A percentile compares a stretch with the other conserved stretches of the same genome.
Evolutionary conservation across 2,113 vertebrate species (phyloP).

Genomic region (Ahaetulla prasina): DNA sequence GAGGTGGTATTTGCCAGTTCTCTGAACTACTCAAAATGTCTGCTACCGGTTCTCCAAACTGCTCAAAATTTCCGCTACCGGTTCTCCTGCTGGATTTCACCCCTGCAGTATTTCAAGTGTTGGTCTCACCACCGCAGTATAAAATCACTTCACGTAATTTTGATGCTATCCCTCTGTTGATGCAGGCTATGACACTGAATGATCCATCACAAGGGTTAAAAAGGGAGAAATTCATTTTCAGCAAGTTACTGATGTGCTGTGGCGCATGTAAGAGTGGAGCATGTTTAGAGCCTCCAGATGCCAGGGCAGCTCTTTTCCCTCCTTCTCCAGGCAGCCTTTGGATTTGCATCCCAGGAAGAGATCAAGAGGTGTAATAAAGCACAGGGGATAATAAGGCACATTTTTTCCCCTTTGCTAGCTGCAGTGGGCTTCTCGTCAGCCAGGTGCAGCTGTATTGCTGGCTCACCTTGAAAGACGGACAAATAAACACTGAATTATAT

Average conservation of each 20-base stretch:
- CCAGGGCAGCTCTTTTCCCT: not conserved
- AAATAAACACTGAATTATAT: not conserved
- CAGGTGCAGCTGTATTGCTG: not conserved
- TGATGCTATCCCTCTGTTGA: not conserved
- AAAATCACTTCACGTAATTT: not conserved
- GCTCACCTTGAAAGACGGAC: not conserved
- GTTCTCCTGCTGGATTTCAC: no score
- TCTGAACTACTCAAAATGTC: no score
- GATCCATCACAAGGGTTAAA: not conserved
- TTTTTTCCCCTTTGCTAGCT: not conserved
- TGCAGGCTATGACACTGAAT: no score
- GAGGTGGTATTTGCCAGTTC: no score
- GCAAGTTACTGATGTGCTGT: not conserved
- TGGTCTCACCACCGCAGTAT: not conserved
- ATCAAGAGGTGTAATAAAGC: not conserved
- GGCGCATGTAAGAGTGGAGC: no score
- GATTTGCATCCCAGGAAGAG: not conserved
- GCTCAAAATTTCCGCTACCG: no score
- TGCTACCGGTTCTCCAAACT: no score
- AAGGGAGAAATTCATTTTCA: not conserved
- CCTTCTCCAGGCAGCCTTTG: not conserved
- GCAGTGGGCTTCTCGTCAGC: not conserved
- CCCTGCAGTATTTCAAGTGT: no score
- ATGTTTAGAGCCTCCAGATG: not conserved
- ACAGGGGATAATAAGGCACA: no score